Base-by-base conservation (phyloP, 2,888 invertebrate genomes). In the Andrena flavipes region DNA sequence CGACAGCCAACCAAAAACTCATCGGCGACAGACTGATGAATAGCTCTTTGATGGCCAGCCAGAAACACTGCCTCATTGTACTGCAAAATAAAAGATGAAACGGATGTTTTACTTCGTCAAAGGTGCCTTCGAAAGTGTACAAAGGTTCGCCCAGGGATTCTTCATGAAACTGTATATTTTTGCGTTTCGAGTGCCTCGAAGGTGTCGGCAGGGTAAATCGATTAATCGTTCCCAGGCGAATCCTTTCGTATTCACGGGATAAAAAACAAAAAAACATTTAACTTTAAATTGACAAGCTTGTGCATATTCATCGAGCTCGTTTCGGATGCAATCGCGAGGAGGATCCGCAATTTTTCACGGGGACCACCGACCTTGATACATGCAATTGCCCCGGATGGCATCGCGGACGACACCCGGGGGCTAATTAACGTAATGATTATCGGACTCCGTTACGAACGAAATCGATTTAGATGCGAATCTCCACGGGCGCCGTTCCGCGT, bases 381-480 rank as follows among this genome's bases (percentile, higher is more conserved):
- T 65, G 59, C 74, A 83, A 86, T 87, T 76, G 73, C 63, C 56
- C 74, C 76, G 77, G 71, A 82, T 78, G 75, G 59, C 64, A 64
- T 16, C 63, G 65, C 56, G 67, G 62, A n/a, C 76, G 84, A 76
- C 84, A 68, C 75, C 65, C 51, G 65, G 75, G 67, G 77, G 67
- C 74, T 87, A 86, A 89, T 88, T 86, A 89, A 82, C 79, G 76
- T 60, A 80, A 80, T 71, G 86, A 89, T 86, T 85, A 82, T 89
- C 83, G 81, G 80, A 69, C 70, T 76, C 75, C 73, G 79, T 84
- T 79, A 72, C 59, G 60, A 63, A 54, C 85, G 84, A 88, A 89
- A 91, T 91, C 91, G 91, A 91, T 91, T 90, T 87, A 86, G 90
- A 91, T 90, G 88, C 84, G 84, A 83, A 91, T 90, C 90, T 85